These are phyloP conservation scores for Eurytoma californica DNA, from an alignment of 2,888 invertebrate genomes.

Conservation along the genomic window DNA sequence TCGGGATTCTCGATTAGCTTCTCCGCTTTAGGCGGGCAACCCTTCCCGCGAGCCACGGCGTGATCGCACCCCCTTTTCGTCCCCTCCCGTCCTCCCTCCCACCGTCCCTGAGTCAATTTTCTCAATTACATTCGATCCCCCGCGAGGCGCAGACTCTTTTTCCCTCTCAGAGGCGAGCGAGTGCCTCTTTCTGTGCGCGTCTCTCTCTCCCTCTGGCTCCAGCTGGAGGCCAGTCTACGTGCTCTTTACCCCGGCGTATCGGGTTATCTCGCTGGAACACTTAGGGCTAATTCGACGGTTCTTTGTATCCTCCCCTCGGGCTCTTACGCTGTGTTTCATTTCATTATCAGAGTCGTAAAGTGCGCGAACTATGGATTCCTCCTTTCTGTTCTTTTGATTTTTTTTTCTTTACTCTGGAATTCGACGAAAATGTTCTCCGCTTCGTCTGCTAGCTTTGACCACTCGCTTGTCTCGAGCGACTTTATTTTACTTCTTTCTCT, in stretches of 20 bases:
- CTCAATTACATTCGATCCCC: constrained; percentile 51
- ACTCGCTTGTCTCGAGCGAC: neutral
- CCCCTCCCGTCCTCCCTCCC: constrained; percentile 23
- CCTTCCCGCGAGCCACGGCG: neutral
- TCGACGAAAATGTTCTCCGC: neutral
- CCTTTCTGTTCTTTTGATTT: neutral
- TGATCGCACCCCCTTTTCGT: constrained; percentile 44
- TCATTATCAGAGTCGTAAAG: constrained; percentile 4
- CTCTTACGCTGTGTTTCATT: neutral
- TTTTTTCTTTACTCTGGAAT: neutral
- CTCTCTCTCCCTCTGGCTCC: neutral
- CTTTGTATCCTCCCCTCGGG: neutral
- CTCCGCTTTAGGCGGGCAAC: constrained; percentile 3
- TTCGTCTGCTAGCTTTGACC: neutral
- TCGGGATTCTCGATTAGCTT: constrained; percentile 52
- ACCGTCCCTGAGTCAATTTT: constrained; percentile 38
- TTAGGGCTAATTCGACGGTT: constrained; percentile 34
- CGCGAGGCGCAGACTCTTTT: neutral
- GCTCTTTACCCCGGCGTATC: constrained; percentile 1
- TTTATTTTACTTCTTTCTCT: neutral
- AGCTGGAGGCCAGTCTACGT: neutral
- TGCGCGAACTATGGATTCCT: neutral
- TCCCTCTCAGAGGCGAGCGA: neutral
- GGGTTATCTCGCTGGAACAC: constrained; percentile 18
- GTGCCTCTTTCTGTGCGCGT: neutral